A percentile compares a stretch with the other conserved stretches of the same genome.
phyloP scores from a whole-genome alignment of 2,797 vertebrate species.

The Potorous gilbertii region DNA sequence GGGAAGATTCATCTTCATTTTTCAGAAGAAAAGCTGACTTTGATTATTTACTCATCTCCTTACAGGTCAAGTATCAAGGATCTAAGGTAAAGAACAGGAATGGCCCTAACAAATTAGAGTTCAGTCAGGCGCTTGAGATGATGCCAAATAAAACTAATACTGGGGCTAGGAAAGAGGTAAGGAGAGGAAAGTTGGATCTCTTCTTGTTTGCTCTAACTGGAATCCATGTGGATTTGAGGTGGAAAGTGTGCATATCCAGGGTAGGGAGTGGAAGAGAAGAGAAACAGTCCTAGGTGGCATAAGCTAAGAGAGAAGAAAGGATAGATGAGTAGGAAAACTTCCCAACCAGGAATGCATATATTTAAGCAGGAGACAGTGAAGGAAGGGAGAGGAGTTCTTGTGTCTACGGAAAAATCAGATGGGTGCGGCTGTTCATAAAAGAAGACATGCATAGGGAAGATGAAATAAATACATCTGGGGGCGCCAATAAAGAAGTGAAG shows the following conservation, averaged over 20 bases:
- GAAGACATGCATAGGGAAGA: not conserved
- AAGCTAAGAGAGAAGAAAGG: slow-evolving; percentile 39
- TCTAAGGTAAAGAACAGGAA: not conserved
- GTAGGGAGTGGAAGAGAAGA: not conserved
- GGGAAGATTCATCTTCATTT: not conserved
- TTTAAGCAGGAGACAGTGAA: not conserved
- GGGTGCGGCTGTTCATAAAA: not conserved
- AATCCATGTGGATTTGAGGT: not conserved
- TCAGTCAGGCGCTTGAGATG: not conserved
- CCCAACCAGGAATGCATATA: not conserved
- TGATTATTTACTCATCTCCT: not conserved
- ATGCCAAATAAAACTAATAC: not conserved
- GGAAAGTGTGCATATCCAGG: not conserved
- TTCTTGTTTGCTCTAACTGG: not conserved
- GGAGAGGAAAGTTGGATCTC: not conserved
- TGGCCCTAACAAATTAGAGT: not conserved
- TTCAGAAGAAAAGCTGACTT: not conserved
- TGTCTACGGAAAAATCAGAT: not conserved
- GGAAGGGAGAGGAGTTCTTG: not conserved
- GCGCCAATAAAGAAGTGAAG: not conserved
- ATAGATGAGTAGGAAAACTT: slow-evolving; percentile 22
- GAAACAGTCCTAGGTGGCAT: slow-evolving; percentile 13
- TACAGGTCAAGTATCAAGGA: not conserved
- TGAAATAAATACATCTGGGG: not conserved
- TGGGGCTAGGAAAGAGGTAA: not conserved